Percentiles rank a stretch among this genome's conserved stretches.
phyloP scores from a whole-genome alignment of 1,140 invertebrate genomes.

The Anastatus disparis region DNA sequence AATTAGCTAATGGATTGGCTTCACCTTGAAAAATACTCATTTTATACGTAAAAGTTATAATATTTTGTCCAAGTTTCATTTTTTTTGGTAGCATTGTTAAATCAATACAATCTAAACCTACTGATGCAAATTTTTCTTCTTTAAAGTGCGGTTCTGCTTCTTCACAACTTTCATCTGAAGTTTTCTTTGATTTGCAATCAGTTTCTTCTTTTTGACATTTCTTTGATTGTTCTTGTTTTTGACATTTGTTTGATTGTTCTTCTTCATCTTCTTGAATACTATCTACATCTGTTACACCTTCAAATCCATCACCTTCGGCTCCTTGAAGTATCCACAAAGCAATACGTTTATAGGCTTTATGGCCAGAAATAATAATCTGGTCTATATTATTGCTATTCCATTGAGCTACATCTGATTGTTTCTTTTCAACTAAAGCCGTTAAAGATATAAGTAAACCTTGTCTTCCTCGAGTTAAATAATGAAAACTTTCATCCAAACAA shows the following conservation, averaged over 20 bases:
- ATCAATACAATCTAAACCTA: constrained; percentile 47
- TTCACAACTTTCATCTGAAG: too few species aligned
- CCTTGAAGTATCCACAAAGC: constrained; percentile 49
- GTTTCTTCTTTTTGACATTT: too few species aligned
- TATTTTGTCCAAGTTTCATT: constrained; percentile 47
- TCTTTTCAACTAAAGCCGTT: constrained; percentile 47
- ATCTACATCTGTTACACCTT: constrained; percentile 2
- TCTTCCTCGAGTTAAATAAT: constrained; percentile 45
- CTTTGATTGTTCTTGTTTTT: too few species aligned
- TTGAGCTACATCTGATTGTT: constrained; percentile 42
- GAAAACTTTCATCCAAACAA: constrained; percentile 44
- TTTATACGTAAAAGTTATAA: constrained; percentile 44
- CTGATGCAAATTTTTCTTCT: background rate
- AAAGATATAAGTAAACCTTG: constrained; percentile 54
- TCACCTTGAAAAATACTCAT: constrained; percentile 48
- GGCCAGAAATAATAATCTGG: constrained; percentile 50
- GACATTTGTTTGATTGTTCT: too few species aligned
- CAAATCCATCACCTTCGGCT: constrained; percentile 17
- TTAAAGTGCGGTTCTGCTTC: background rate
- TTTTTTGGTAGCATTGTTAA: constrained; percentile 52
- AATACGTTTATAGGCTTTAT: constrained; percentile 46
- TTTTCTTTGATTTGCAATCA: too few species aligned
- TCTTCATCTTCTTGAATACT: constrained; percentile 15
- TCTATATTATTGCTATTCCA: constrained; percentile 56
- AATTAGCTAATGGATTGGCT: constrained; percentile 52